Evolutionary conservation across 2,113 vertebrate species (phyloP).

Genomic region (Eulacestoma nigropectus): DNA sequence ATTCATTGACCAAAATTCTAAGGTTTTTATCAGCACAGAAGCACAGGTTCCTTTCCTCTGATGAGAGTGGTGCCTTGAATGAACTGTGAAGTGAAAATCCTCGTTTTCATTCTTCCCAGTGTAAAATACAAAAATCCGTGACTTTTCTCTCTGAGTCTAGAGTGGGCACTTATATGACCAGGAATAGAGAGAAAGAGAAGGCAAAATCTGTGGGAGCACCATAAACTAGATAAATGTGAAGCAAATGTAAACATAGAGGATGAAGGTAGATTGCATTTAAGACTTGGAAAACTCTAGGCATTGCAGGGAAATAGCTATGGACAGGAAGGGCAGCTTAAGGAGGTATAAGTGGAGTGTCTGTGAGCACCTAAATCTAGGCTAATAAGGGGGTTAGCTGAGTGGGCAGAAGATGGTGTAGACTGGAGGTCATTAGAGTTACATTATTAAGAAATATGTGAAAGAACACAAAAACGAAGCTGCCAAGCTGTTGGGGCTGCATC

Average conservation of each 20-base stretch:
- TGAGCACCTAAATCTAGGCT: not conserved
- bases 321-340: not conserved
- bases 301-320: not conserved
- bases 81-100: not conserved
- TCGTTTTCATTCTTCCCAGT: not conserved
- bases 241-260: not conserved
- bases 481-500: not conserved
- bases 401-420: not conserved
- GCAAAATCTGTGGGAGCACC: not conserved
- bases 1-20: not conserved
- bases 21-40: not conserved
- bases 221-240: not conserved
- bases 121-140: not conserved
- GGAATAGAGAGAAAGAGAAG: not conserved
- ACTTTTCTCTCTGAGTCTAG: not conserved
- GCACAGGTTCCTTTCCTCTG: not conserved
- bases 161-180: not conserved
- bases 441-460: not conserved
- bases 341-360: rapidly evolving
- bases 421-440: not conserved
- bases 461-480: not conserved
- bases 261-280: not conserved
- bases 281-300: not conserved
- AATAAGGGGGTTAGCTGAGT: not conserved
- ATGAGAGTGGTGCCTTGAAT: rapidly evolving